A percentile compares a stretch with the other conserved stretches of the same genome.
phyloP scores from a whole-genome alignment of 2,888 invertebrate genomes.

The Steinernema carpocapsae region DNA sequence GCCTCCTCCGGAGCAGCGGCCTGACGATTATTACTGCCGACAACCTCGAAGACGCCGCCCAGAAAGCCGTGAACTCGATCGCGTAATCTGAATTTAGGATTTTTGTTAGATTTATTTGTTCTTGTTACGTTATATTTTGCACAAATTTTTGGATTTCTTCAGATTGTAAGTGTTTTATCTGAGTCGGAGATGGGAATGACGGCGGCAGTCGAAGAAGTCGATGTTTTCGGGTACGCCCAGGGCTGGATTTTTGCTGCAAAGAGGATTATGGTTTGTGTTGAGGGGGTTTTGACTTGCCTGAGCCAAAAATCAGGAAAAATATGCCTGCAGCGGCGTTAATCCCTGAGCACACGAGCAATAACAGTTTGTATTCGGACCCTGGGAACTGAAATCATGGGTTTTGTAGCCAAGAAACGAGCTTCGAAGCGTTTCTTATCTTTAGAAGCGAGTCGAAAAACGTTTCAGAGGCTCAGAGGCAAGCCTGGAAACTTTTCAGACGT shows the following conservation, averaged over 20 bases:
- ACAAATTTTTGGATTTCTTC: background rate
- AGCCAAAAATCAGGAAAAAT: slow-evolving; percentile 43
- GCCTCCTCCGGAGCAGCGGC: background rate
- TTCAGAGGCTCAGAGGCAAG: no score
- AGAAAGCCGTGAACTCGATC: background rate
- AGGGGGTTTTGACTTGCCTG: slow-evolving; percentile 27
- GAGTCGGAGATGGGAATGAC: background rate
- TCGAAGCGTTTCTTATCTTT: no score
- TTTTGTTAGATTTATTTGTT: background rate
- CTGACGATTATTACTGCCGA: slow-evolving; percentile 78
- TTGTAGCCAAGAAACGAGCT: no score
- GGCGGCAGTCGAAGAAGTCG: background rate
- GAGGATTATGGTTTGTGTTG: background rate
- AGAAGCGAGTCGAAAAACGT: no score
- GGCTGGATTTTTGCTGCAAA: slow-evolving; percentile 40
- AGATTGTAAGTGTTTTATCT: background rate
- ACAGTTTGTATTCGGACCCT: slow-evolving; percentile 38
- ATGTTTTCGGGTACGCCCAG: slow-evolving; percentile 37
- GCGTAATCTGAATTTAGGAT: background rate
- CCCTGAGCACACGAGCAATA: slow-evolving; percentile 39
- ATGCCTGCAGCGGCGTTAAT: slow-evolving; percentile 40
- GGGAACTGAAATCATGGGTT: slow-evolving; percentile 41
- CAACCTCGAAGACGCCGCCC: slow-evolving; percentile 83
- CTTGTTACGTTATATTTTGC: background rate
- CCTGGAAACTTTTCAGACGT: no score